These are phyloP conservation scores for Aphaenogaster ashmeadi DNA, from an alignment of 1,140 invertebrate genomes.

Conservation along the genomic window DNA sequence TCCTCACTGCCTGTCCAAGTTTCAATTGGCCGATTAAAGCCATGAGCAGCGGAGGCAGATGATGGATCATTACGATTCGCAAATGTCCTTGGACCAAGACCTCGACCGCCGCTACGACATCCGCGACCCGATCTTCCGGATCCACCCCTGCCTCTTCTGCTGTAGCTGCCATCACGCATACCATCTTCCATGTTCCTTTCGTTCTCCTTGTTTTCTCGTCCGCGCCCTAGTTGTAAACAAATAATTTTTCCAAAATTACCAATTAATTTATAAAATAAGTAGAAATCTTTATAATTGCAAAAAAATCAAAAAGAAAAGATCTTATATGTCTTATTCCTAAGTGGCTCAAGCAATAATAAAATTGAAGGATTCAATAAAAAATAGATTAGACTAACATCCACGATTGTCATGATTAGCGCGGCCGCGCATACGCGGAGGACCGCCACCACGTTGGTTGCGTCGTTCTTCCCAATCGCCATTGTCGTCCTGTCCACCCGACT, in stretches of 20 bases:
- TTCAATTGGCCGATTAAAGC: slow-evolving; percentile 86
- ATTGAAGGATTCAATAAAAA: slow-evolving; percentile 12
- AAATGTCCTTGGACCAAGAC: slow-evolving; percentile 88
- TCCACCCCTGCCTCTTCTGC: slow-evolving; percentile 87
- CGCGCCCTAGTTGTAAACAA: slow-evolving; percentile 84
- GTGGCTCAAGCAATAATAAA: neutral
- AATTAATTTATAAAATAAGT: slow-evolving; percentile 11
- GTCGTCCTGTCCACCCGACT: slow-evolving; percentile 80
- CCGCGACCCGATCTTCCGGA: slow-evolving; percentile 88
- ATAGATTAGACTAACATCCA: slow-evolving; percentile 83
- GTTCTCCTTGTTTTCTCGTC: slow-evolving; percentile 89
- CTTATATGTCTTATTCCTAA: neutral
- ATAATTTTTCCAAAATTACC: neutral
- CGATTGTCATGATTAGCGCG: slow-evolving; percentile 86
- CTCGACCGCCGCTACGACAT: slow-evolving; percentile 88
- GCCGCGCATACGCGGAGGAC: slow-evolving; percentile 86
- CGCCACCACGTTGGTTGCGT: slow-evolving; percentile 85
- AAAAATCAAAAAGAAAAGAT: neutral
- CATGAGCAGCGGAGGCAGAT: slow-evolving; percentile 81
- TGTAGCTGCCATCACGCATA: slow-evolving; percentile 83
- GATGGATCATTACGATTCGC: slow-evolving; percentile 85
- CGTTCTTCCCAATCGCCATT: slow-evolving; percentile 87
- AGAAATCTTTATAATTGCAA: neutral
- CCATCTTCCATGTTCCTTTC: slow-evolving; percentile 88
- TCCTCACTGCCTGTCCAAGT: slow-evolving; percentile 87